Base-by-base conservation (phyloP, 2,113 vertebrate species). In the Engraulis encrasicolus region DNA sequence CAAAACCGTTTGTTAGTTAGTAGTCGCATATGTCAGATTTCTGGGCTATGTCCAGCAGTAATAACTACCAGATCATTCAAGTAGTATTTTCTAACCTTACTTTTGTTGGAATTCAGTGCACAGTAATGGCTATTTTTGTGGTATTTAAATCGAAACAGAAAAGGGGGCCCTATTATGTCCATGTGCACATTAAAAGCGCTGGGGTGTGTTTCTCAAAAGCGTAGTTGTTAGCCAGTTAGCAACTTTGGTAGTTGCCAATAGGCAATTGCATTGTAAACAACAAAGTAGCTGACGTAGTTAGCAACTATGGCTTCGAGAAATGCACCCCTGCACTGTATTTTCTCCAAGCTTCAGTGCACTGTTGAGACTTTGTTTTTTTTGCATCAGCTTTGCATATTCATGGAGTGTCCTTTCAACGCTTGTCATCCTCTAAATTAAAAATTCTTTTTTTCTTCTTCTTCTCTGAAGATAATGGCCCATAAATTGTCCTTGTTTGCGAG, bases 401-500 rank as follows among this genome's bases (percentile, higher is more conserved):
- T 90, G 91, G 90, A 89, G 87, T 90, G 90, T 93, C 89, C 89
- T 90, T 88, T 87, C 79, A 92, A 89, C 87, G 88, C 90, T 91
- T 92, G 92, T 93, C 93, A 93, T 94, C 89, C 88, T 85, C 93
- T 90, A 92, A 92, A 94, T 93, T 92, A 90, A 93, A 93, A 92
- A 74, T 17, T 34, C 91, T 92, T 87, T 88, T 89, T 93, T 94
- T 94, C 93, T 87, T 88, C 89, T 93, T 94, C 94, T 93, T 94
- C 94, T 93, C 93, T 93, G 88, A 93, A 92, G 91, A 92, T 92
- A 93, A 93, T 93, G 92, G 91, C 89, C 89, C 90, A 90, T 92
- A 93, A 93, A 93, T 93, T 92, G 93, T 94, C 93, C 93, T 94
- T 94, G 93, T 94, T 94, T 93, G 92, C 83, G 85, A 90, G 91